A percentile compares a stretch with the other conserved stretches of the same genome.
Conservation (phyloP, 2,888 invertebrate species). For the Synergus gifuensis region DNA sequence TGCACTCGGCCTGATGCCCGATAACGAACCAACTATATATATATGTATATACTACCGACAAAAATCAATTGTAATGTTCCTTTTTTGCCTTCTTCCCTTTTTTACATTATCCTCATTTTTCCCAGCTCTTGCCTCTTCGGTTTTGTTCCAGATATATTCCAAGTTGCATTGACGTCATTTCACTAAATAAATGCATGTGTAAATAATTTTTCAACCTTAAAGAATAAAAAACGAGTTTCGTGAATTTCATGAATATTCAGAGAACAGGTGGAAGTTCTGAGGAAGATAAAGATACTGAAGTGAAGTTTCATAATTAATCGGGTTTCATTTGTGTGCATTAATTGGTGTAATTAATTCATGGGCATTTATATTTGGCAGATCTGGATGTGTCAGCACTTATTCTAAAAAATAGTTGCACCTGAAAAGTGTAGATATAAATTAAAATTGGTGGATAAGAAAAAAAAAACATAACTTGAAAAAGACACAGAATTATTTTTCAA, state of each 20-base stretch:
- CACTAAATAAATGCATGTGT: neutral
- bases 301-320: conserved; percentile 29
- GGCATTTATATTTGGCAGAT: conserved; percentile 16
- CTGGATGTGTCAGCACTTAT: neutral
- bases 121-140: neutral
- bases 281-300: conserved; percentile 2
- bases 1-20: conserved; percentile 23
- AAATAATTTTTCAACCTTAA: neutral
- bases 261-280: conserved; percentile 11
- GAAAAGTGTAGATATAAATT: too few species aligned
- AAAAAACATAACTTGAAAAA: too few species aligned
- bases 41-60: neutral
- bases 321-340: conserved; percentile 14
- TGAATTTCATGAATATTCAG: conserved; percentile 23
- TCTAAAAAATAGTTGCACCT: neutral
- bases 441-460: too few species aligned
- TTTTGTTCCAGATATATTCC: neutral
- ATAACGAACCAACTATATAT: conserved; percentile 3
- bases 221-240: neutral
- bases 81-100: neutral
- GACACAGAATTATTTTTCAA: too few species aligned
- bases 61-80: neutral
- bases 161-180: neutral
- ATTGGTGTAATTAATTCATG: conserved; percentile 32
- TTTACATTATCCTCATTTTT: neutral